phyloP scores from a whole-genome alignment of 2,888 invertebrate genomes.

The Bugula neritina region DNA sequence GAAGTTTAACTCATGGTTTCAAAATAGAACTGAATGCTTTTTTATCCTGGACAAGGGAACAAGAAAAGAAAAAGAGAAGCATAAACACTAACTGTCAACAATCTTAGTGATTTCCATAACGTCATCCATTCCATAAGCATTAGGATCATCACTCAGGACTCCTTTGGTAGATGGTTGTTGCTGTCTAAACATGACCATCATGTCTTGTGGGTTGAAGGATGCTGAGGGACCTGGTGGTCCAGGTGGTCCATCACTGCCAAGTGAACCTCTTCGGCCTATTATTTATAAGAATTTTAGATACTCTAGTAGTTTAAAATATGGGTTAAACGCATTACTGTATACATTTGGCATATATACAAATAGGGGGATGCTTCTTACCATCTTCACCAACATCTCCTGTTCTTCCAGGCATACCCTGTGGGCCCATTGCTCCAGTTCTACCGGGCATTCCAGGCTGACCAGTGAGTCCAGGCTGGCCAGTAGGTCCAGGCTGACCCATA shows the following conservation, averaged over 20 bases:
- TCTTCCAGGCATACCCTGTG: constrained; percentile 28
- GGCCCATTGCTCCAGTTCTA: constrained; percentile 27
- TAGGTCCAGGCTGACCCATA: constrained; percentile 27
- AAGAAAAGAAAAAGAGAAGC: no score
- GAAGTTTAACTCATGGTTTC: no score
- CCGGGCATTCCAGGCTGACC: constrained; percentile 29
- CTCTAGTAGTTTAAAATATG: no score
- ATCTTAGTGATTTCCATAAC: background rate
- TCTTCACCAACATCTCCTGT: constrained; percentile 29
- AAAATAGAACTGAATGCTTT: no score
- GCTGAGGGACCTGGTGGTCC: constrained; percentile 36
- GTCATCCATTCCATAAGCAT: background rate
- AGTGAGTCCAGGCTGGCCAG: constrained; percentile 20
- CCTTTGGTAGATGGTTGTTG: constrained; percentile 30
- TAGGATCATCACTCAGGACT: constrained; percentile 30
- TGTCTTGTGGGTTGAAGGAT: constrained; percentile 33
- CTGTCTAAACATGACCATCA: constrained; percentile 33
- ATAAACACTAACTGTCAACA: constrained; percentile 3
- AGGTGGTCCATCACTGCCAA: constrained; percentile 32
- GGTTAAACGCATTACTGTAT: background rate
- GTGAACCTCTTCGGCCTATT: constrained; percentile 35
- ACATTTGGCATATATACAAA: no score
- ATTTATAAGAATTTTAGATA: background rate
- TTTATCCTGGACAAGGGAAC: no score
- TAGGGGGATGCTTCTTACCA: no score